Evolutionary conservation across 2,113 vertebrate species (phyloP).

Genomic region (Agapornis roseicollis): DNA sequence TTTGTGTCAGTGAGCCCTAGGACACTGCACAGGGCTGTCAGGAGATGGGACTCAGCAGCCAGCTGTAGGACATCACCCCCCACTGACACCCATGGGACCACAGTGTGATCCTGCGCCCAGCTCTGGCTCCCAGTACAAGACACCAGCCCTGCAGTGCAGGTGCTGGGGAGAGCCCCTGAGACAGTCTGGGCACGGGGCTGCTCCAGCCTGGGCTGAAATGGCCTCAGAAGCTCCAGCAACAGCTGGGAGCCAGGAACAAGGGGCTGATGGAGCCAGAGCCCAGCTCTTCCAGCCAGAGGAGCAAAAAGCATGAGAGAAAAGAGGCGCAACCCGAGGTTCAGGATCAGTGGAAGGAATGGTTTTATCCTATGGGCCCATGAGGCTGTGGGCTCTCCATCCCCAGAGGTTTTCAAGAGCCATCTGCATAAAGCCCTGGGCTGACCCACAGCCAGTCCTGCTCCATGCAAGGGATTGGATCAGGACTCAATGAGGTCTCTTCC

Average conservation of each 20-base stretch:
- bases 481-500: not conserved
- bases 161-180: not conserved
- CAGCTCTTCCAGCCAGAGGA: not conserved
- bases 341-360: not conserved
- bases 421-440: not conserved
- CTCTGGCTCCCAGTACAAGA: not conserved
- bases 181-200: accelerated
- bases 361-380: not conserved
- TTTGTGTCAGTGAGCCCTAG: accelerated
- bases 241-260: not conserved
- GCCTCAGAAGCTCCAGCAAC: not conserved
- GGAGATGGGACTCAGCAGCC: accelerated
- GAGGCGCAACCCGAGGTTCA: accelerated
- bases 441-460: not conserved
- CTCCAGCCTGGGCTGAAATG: not conserved
- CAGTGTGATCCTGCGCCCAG: not conserved
- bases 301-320: not conserved
- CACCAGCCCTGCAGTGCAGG: too few relatives aligned
- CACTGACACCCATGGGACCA: not conserved
- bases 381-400: not conserved
- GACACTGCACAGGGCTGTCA: not conserved
- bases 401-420: not conserved
- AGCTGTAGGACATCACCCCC: not conserved
- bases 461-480: accelerated
- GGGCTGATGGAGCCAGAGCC: not conserved